Evolutionary conservation across 2,113 vertebrate genomes (phyloP), one percentile per base, ranked within the genome.

Genomic region (Misgurnus anguillicaudatus): DNA sequence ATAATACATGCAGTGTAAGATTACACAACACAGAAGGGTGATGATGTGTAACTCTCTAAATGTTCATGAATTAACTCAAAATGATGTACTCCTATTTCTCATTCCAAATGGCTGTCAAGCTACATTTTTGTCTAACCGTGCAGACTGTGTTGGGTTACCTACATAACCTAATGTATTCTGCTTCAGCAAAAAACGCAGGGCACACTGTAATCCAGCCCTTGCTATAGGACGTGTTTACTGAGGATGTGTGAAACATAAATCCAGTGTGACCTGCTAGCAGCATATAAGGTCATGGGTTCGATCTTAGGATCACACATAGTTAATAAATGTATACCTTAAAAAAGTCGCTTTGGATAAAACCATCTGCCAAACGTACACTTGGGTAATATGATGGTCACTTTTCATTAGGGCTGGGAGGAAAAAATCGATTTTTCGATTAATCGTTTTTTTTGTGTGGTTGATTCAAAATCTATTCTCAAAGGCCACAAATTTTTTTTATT

Each of bases 81-180:
- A 60, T 9, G 7, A 47, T 47, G 41, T 21, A 39, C 17, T 55
- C 39, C 31, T 13, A n/a, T 13, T 19, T 51, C 39, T 80, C n/a
- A 41, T 41, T 53, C n/a, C 58, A 71, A 74, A 65, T 74, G 31
- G 48, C 78, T 47, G 62, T 57, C 47, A 58, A 38, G 69, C 62
- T 53, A 47, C 14, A 81, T 85, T 82, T 88, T 86, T 80, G 82
- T 85, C 87, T 51, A 84, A 77, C 86, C 75, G 58, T 85, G 87
- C 88, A 90, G 82, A 85, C 80, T 42, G 90, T 88, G 88, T 93
- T 83, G 83, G 83, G 88, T 91, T 93, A 89, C 91, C 62, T 0
- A 71, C 77, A 84, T 86, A 88, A 86, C 83, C 77, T 85, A 83
- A 81, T 78, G 77, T 60, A 81, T 74, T 88, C 82, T 39, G 83